Percentiles rank a stretch among this genome's conserved stretches.
phyloP scores from a whole-genome alignment of 1,140 invertebrate species.

The Formica selysi region DNA sequence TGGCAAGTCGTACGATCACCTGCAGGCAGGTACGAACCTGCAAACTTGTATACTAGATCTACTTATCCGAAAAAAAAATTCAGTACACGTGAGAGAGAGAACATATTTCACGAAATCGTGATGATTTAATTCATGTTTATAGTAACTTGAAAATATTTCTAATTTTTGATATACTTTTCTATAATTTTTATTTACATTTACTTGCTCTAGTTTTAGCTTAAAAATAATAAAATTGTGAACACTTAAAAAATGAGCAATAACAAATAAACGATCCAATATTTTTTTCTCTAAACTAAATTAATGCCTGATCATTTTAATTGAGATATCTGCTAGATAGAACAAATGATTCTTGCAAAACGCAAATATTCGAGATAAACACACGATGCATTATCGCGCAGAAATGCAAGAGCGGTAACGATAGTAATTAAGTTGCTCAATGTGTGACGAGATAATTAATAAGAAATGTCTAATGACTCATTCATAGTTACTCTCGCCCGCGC shows the following conservation, averaged over 20 bases:
- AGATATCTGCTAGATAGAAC: background rate
- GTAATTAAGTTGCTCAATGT: background rate
- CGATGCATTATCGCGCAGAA: background rate
- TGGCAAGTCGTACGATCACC: conserved; percentile 35
- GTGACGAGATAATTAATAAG: conserved; percentile 37
- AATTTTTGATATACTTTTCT: background rate
- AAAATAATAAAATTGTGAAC: background rate
- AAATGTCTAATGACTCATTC: conserved; percentile 26
- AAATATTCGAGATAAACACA: conserved; percentile 27
- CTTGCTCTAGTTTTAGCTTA: background rate
- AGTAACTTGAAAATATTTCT: background rate
- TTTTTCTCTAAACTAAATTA: background rate
- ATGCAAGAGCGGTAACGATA: background rate
- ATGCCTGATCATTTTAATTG: background rate
- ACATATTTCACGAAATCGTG: background rate
- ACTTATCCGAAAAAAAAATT: background rate
- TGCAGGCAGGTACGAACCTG: conserved; percentile 20
- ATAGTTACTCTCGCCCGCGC: background rate
- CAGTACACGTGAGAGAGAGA: background rate
- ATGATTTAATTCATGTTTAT: background rate
- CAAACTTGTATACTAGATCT: background rate
- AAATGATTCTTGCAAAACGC: background rate
- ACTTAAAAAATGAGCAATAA: background rate
- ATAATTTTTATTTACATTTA: background rate
- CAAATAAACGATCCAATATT: too few species aligned